Conservation (phyloP, 2,888 invertebrate genomes). For the Liposcelis brunnea region DNA sequence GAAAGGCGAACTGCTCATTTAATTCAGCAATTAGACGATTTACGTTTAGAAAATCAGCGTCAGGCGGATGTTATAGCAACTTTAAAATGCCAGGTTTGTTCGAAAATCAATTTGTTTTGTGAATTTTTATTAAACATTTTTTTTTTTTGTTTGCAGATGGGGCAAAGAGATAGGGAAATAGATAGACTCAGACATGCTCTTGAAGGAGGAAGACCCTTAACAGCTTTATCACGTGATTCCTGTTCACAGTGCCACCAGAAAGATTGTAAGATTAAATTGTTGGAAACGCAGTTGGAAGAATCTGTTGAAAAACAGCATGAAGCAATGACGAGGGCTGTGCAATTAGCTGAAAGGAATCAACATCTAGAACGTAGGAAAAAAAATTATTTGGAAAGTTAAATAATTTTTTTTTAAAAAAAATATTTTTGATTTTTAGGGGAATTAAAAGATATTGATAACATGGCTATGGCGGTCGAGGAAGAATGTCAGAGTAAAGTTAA, state of each 20-base stretch:
- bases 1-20: conserved; percentile 6
- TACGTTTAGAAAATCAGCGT: conserved; percentile 12
- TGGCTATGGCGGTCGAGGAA: conserved; percentile 56
- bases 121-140: too few species aligned
- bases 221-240: conserved; percentile 45
- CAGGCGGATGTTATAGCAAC: conserved; percentile 11
- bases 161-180: conserved; percentile 14
- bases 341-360: conserved; percentile 55
- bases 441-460: conserved; percentile 45
- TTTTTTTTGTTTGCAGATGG: conserved; percentile 9
- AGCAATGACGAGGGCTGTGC: conserved; percentile 58
- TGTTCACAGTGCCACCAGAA: conserved; percentile 33
- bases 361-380: conserved; percentile 41
- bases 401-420: conserved; percentile 1
- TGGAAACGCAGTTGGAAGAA: conserved; percentile 36
- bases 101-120: neutral
- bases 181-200: conserved; percentile 29
- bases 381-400: conserved; percentile 23
- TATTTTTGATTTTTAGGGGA: conserved; percentile 8
- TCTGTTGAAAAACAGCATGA: conserved; percentile 55
- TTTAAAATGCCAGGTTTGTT: conserved; percentile 12
- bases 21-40: conserved; percentile 11
- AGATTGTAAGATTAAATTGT: conserved; percentile 40
- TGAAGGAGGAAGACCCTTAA: conserved; percentile 50
- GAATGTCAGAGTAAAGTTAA: conserved; percentile 54